Base-by-base conservation (phyloP, 1,140 invertebrate species). In the Adelges cooleyi region DNA sequence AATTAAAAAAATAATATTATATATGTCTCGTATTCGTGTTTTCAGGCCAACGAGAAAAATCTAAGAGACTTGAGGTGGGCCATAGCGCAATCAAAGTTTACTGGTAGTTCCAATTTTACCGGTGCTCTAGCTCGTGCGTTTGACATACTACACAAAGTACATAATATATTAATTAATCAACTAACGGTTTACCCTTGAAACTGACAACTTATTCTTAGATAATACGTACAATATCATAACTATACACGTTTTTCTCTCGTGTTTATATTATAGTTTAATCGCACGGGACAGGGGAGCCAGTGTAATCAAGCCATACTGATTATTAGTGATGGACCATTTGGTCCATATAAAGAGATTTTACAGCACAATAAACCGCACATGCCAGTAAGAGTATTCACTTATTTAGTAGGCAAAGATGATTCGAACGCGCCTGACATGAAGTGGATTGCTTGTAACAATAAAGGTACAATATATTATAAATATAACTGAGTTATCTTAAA, bases 241-340 rank as follows among this genome's bases (percentile, higher is more conserved):
- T n/a, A n/a, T n/a, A n/a, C n/a, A n/a, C n/a, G n/a, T n/a, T n/a
- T n/a, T n/a, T n/a, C 5, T 33, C 11, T 33, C 11, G 29, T 33
- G 29, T 33, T 33, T 6, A 33, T 6, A 33, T 33, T 6, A 33
- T 33, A 87, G 82, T 90, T 90, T 71, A 90, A 90, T 71, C 81
- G 85, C 65, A 86, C 85, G 0, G 83, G 85, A 1, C 81, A 84
- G 69, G 90, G 91, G 8, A 86, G 86, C 67, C 87, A 95, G 71
- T 99, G 96, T 73, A 98, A 99, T 77, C 95, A 98, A 78, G 95
- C 93, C 1, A 96, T 99, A 44, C 95, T 98, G 85, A 75, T 99
- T 50, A 86, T 99, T 33, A 91, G 90, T 4, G 91, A 96, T 72
- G 92, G 91, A 27, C 86, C 92, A n/a, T 67, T 69, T n/a, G 84